phyloP scores from a whole-genome alignment of 1,140 invertebrate species.

The Carposina sasakii region DNA sequence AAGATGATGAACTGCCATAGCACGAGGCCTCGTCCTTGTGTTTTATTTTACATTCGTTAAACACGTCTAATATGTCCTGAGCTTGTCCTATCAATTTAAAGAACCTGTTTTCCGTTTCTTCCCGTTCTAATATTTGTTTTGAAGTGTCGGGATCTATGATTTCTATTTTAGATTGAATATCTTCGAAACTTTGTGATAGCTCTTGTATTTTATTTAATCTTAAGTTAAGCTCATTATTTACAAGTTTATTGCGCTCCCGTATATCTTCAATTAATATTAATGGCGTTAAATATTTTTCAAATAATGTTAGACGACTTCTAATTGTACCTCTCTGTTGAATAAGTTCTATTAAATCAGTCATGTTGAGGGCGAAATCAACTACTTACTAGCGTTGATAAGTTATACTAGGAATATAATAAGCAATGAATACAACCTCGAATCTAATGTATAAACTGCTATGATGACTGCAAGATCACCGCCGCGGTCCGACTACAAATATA shows the following conservation, averaged over 20 bases:
- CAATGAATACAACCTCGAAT: too few species aligned
- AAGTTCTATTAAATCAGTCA: slow-evolving; percentile 1
- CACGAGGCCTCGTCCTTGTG: too few species aligned
- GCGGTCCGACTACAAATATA: too few species aligned
- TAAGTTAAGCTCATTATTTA: slow-evolving; percentile 3
- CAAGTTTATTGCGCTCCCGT: not conserved
- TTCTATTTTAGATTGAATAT: slow-evolving; percentile 5
- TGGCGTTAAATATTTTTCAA: slow-evolving; percentile 8
- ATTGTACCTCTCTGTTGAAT: not conserved
- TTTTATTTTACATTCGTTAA: not conserved
- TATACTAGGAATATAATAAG: too few species aligned
- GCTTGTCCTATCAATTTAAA: not conserved
- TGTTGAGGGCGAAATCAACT: not conserved
- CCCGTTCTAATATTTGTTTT: not conserved
- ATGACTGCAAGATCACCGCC: too few species aligned
- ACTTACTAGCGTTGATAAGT: too few species aligned
- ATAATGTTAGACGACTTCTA: slow-evolving; percentile 5
- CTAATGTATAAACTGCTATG: too few species aligned
- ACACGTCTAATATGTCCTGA: not conserved
- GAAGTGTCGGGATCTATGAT: not conserved
- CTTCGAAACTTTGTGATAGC: not conserved
- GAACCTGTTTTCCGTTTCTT: slow-evolving; percentile 5
- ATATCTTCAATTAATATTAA: not conserved
- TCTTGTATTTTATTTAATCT: slow-evolving; percentile 3
- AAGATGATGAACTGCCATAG: not conserved